Conservation (phyloP, 2,113 vertebrate genomes). For the Mobula birostris region DNA sequence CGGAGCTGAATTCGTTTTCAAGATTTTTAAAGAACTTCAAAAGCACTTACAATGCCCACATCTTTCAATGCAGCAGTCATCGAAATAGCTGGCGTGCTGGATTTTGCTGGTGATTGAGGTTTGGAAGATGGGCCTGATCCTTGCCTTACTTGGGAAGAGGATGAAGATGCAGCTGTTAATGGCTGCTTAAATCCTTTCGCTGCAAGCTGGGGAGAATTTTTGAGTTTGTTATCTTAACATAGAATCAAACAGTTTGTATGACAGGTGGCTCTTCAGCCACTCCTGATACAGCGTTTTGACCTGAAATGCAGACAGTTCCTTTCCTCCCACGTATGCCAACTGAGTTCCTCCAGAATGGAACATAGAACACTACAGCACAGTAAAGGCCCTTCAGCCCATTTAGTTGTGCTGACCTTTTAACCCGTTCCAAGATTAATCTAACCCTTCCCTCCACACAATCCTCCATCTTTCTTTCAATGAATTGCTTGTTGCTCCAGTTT, state of each 20-base stretch:
- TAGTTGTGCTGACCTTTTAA: too few species aligned
- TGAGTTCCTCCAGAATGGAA: too few species aligned
- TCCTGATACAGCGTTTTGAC: too few species aligned
- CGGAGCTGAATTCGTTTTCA: neutral
- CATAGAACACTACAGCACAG: too few species aligned
- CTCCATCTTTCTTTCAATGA: too few species aligned
- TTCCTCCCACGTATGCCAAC: too few species aligned
- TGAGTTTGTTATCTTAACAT: neutral
- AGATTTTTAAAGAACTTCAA: too few species aligned
- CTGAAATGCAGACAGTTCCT: too few species aligned
- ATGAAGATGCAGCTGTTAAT: slow-evolving; percentile 46
- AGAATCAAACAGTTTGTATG: neutral
- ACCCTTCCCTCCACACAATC: too few species aligned
- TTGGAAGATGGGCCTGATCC: slow-evolving; percentile 55
- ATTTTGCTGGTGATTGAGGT: slow-evolving; percentile 51
- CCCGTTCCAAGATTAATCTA: too few species aligned
- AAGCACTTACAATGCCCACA: slow-evolving; percentile 76
- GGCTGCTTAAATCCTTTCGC: slow-evolving; percentile 65
- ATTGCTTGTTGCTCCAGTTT: too few species aligned
- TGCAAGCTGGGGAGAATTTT: slow-evolving; percentile 58
- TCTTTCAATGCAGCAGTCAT: slow-evolving; percentile 91
- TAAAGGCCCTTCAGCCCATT: too few species aligned
- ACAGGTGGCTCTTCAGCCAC: neutral
- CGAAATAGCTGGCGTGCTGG: slow-evolving; percentile 66
- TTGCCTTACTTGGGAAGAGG: slow-evolving; percentile 48